Conservation (phyloP, 2,113 vertebrate species). For the Galbula dea region DNA sequence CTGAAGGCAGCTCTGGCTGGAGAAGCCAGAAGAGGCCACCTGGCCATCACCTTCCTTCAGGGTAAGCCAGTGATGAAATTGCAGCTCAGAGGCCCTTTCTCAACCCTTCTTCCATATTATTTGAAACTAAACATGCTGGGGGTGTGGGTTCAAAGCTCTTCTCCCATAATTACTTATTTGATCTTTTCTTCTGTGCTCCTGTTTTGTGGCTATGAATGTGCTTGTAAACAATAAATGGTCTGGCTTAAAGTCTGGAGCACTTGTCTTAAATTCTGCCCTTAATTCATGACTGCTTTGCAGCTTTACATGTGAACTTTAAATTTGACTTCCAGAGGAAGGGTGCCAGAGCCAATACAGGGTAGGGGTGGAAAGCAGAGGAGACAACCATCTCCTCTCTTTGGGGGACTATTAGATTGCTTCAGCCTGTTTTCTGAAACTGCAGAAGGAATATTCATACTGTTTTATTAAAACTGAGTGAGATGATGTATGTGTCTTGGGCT, state of each 20-base stretch:
- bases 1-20: neutral
- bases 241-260: neutral
- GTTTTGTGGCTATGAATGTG: neutral
- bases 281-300: neutral
- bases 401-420: neutral
- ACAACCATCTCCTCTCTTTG: neutral
- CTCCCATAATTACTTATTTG: neutral
- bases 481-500: neutral
- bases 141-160: neutral
- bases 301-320: neutral
- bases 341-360: neutral
- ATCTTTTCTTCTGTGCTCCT: conserved; percentile 10
- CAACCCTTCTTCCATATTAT: neutral
- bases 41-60: neutral
- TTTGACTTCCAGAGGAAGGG: neutral
- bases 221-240: neutral
- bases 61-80: neutral
- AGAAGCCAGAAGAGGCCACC: fast-evolving
- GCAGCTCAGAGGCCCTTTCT: neutral
- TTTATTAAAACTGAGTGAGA: neutral
- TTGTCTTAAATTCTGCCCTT: neutral
- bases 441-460: neutral
- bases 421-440: neutral
- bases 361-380: neutral
- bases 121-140: neutral